A percentile compares a stretch with the other conserved stretches of the same genome.
Conservation (phyloP, 2,888 invertebrate species). For the Ennomos fuscantarius region DNA sequence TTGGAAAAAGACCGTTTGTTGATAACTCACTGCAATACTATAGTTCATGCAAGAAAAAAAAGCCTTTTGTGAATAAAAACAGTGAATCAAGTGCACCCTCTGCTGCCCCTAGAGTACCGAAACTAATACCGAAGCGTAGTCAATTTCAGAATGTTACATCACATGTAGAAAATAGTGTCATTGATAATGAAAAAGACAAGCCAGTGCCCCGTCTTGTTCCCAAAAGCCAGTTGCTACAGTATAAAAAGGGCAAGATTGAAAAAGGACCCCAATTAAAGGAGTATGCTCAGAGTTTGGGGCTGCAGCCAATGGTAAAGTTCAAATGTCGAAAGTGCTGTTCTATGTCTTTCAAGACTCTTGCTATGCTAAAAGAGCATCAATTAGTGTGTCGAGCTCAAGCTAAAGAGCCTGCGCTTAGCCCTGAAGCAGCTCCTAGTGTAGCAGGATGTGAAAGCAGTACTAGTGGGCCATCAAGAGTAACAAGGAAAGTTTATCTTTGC, state of each 20-base stretch:
- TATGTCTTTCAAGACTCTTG: constrained; percentile 87
- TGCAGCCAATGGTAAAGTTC: constrained; percentile 89
- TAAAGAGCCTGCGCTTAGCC: constrained; percentile 71
- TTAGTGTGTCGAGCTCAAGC: constrained; percentile 84
- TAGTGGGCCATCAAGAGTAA: constrained; percentile 85
- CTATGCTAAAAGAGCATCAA: constrained; percentile 89
- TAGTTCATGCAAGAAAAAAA: constrained; percentile 69
- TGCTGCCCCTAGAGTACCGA: constrained; percentile 66
- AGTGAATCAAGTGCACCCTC: constrained; percentile 62
- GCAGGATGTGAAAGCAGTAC: constrained; percentile 54
- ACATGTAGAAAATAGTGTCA: constrained; percentile 52
- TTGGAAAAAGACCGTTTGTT: constrained; percentile 80
- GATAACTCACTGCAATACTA: constrained; percentile 72
- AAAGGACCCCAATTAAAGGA: constrained; percentile 80
- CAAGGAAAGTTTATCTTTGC: constrained; percentile 92
- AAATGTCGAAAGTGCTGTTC: constrained; percentile 91
- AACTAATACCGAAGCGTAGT: constrained; percentile 71
- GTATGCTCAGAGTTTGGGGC: constrained; percentile 89
- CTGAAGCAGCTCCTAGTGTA: constrained; percentile 64
- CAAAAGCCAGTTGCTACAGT: constrained; percentile 76
- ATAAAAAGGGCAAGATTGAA: constrained; percentile 76
- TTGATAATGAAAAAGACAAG: constrained; percentile 73
- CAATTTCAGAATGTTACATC: constrained; percentile 71
- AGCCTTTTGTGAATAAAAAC: constrained; percentile 60
- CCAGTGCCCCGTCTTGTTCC: constrained; percentile 79